Evolutionary conservation across 2,888 invertebrate genomes (phyloP), one percentile per base, ranked within the genome.

Genomic region (Tetragonula carbonaria): DNA sequence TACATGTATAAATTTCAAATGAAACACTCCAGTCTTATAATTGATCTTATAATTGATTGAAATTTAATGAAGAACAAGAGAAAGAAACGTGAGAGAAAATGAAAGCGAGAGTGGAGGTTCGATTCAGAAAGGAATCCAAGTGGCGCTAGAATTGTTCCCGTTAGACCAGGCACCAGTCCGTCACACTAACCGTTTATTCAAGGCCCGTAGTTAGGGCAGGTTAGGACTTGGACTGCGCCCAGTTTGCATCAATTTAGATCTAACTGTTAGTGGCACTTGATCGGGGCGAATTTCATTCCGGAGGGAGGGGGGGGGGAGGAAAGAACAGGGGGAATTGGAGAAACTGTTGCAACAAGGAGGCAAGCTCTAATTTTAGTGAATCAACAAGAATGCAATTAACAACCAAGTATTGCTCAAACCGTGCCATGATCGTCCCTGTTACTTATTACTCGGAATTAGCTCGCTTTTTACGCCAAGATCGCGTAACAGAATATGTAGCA

Each of bases 161-260:
- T 84, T 86, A 81, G 81, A 65, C 45, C 45, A 57, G 66, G 33
- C 38, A 38, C 23, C 51, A 74, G 73, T 18, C 33, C 51, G 66
- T 76, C 80, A 74, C 59, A 14, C 71, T 71, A 76, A 80, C 68
- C 18, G 74, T 76, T 55, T 57, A 86, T 78, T 85, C 86, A 80
- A 86, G 87, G 80, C 72, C 65, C 81, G 76, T 77, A 74, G 84
- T 80, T 87, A 77, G 81, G 84, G 86, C 86, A 84, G 87, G 87
- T 88, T 86, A 86, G 82, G 82, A 86, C 84, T 80, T 79, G 78
- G 84, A 86, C 86, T 72, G 73, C 84, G 80, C 74, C 84, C 85
- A 88, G 79, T 85, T 85, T 78, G 59, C 79, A 82, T 85, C 70
- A 79, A 82, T 86, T 85, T 86, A 70, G 38, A 70, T 73, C 51